Conservation (phyloP, 2,888 invertebrate species). For the Athalia cordata region DNA sequence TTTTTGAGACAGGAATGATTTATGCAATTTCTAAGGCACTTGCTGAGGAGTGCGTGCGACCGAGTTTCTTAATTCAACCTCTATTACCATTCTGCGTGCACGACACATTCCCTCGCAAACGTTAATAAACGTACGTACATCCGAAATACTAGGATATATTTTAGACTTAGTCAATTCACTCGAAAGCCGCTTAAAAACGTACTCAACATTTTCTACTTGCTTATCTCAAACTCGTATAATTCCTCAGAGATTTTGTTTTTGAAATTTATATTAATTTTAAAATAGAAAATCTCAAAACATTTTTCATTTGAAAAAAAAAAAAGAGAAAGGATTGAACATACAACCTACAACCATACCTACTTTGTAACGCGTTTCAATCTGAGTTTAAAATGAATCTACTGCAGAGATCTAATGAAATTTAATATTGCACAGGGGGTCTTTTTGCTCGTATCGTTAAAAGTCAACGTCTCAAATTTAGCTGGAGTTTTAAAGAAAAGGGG, state of each 20-base stretch:
- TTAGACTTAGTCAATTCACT: too few species aligned
- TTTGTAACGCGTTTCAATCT: neutral
- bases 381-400: neutral
- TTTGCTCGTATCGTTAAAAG: constrained; percentile 13
- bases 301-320: neutral
- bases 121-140: neutral
- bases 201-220: constrained; percentile 19
- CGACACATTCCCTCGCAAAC: constrained; percentile 28
- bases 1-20: constrained; percentile 37
- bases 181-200: constrained; percentile 20
- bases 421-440: neutral
- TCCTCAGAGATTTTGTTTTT: neutral
- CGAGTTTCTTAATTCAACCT: constrained; percentile 23
- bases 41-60: constrained; percentile 29
- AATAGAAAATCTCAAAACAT: neutral
- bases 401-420: neutral
- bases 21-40: constrained; percentile 19
- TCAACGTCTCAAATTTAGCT: constrained; percentile 5
- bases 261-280: neutral
- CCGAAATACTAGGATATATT: too few species aligned
- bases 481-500: neutral
- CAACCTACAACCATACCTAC: too few species aligned
- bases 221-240: neutral
- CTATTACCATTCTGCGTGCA: constrained; percentile 30
- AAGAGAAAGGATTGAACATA: too few species aligned